Evolutionary conservation across 92 coral and sea anemone genomes (phyloP).

Genomic region (Palythoa heliodiscus): DNA sequence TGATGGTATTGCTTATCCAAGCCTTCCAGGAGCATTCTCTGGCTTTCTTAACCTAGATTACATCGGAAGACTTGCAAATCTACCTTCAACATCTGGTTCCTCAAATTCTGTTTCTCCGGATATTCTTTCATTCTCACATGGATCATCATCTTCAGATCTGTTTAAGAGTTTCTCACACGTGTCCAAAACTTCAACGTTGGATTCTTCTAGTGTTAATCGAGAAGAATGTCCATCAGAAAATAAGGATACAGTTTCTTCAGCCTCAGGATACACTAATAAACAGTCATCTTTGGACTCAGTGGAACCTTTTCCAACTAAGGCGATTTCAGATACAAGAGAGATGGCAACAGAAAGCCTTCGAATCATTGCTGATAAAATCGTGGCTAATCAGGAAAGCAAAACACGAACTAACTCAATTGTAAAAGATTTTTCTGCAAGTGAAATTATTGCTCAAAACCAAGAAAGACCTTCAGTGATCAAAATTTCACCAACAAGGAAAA

Average conservation of each 20-base stretch:
- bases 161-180: not conserved
- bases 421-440: constrained; percentile 22
- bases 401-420: not conserved
- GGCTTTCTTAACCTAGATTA: constrained; percentile 37
- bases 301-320: not conserved
- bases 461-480: constrained; percentile 43
- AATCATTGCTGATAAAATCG: constrained; percentile 18
- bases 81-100: constrained; percentile 12
- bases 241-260: not conserved
- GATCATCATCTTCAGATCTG: constrained; percentile 19
- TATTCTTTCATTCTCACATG: constrained; percentile 14
- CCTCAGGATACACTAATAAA: not conserved
- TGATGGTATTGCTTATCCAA: constrained; percentile 28
- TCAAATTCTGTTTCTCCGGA: not conserved
- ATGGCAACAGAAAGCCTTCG: constrained; percentile 37
- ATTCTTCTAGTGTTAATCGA: not conserved
- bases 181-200: not conserved
- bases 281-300: not conserved
- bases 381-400: not conserved
- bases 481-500: constrained; percentile 33
- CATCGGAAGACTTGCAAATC: constrained; percentile 7
- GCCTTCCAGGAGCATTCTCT: constrained; percentile 45
- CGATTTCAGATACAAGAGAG: not conserved
- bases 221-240: not conserved
- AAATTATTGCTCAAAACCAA: constrained; percentile 40